These are phyloP conservation scores for Drosophila nr. fundita DNA, from an alignment of 2,888 invertebrate genomes.

Conservation along the genomic window DNA sequence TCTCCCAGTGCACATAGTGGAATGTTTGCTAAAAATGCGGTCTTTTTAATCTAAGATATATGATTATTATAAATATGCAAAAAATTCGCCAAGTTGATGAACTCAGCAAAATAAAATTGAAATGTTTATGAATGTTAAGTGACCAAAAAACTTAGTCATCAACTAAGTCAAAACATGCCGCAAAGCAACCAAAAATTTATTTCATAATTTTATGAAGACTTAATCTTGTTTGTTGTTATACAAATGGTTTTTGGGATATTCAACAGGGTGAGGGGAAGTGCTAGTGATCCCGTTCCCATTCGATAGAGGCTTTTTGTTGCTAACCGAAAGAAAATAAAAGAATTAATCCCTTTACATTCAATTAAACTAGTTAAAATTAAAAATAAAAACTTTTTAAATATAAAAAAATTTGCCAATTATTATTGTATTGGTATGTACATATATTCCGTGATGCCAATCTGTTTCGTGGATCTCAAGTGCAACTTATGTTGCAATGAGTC, in stretches of 20 bases:
- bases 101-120: slow-evolving; percentile 56
- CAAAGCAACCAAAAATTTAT: slow-evolving; percentile 38
- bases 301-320: neutral
- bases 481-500: slow-evolving; percentile 51
- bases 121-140: slow-evolving; percentile 61
- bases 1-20: neutral
- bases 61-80: slow-evolving; percentile 17
- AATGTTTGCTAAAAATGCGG: neutral
- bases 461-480: slow-evolving; percentile 16
- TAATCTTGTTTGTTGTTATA: slow-evolving; percentile 7
- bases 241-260: neutral
- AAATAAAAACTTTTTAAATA: neutral
- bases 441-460: slow-evolving; percentile 9
- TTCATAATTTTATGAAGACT: slow-evolving; percentile 45
- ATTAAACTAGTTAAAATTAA: neutral
- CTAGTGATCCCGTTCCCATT: neutral
- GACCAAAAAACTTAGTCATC: slow-evolving; percentile 59
- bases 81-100: slow-evolving; percentile 49
- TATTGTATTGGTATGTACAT: neutral
- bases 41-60: slow-evolving; percentile 44
- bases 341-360: neutral
- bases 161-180: slow-evolving; percentile 45
- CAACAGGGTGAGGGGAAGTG: neutral
- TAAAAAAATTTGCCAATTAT: neutral
- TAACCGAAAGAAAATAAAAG: neutral